Conservation (phyloP, 2,797 vertebrate genomes). For the Neomorphus geoffroyi region DNA sequence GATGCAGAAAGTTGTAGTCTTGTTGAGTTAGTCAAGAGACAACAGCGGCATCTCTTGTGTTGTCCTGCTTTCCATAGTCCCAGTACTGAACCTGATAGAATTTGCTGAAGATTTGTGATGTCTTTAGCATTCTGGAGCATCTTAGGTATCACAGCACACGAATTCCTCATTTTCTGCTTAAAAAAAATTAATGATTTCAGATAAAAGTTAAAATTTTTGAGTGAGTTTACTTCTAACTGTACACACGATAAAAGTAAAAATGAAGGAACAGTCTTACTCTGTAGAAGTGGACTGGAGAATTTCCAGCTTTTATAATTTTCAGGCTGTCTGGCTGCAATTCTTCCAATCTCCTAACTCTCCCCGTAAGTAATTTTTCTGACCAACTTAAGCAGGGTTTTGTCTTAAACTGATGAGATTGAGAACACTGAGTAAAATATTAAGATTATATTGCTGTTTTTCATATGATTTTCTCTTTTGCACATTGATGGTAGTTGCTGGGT, state of each 20-base stretch:
- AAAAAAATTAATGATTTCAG: background rate
- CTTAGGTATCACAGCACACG: background rate
- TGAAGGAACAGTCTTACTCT: background rate
- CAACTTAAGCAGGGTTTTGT: background rate
- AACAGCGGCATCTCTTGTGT: fast-evolving
- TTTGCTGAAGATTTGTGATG: background rate
- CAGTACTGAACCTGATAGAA: background rate
- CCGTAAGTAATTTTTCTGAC: background rate
- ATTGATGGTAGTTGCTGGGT: background rate
- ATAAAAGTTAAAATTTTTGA: background rate
- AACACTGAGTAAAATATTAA: background rate
- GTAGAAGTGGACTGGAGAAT: background rate
- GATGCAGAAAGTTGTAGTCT: background rate
- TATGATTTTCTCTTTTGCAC: background rate
- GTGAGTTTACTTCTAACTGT: background rate
- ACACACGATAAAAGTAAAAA: background rate
- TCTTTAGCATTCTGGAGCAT: background rate
- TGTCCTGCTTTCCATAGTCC: background rate
- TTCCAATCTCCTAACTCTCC: background rate
- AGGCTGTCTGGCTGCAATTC: background rate
- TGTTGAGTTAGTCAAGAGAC: background rate
- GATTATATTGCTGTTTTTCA: background rate
- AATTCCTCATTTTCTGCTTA: background rate
- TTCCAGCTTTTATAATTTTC: background rate
- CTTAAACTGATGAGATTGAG: background rate